Conservation (phyloP, 2,888 invertebrate genomes). For the Catonia carolina region DNA sequence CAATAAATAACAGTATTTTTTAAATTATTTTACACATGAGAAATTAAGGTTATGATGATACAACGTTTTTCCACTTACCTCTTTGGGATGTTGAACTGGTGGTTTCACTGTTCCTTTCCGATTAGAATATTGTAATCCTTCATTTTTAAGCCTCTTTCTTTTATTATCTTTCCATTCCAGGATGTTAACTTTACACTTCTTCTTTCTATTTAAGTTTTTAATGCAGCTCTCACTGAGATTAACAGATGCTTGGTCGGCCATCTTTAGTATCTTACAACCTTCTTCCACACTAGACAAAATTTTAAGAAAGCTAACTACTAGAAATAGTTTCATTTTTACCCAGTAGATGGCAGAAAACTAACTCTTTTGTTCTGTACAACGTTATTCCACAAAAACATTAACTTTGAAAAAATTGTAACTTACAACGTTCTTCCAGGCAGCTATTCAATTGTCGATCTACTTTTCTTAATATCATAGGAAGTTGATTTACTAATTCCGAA, state of each 20-base stretch:
- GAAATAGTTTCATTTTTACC: not conserved
- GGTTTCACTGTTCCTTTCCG: not conserved
- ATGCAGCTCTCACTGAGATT: not conserved
- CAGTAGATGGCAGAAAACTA: not conserved
- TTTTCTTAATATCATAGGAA: no score
- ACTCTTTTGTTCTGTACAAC: not conserved
- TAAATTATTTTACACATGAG: no score
- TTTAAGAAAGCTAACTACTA: not conserved
- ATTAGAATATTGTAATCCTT: constrained; percentile 1
- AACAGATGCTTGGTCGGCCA: not conserved
- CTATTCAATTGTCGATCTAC: no score
- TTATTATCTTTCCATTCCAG: constrained; percentile 3
- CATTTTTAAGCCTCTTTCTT: constrained; percentile 2
- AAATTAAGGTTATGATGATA: constrained; percentile 5
- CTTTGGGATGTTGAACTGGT: not conserved
- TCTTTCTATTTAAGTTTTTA: not conserved
- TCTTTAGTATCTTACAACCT: no score
- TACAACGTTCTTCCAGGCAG: constrained; percentile 3
- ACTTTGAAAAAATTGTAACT: constrained; percentile 2
- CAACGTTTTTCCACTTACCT: constrained; percentile 4
- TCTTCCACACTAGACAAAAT: not conserved
- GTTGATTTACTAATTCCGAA: no score
- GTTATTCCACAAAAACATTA: not conserved
- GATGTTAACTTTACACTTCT: not conserved
- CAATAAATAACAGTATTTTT: no score